These are phyloP conservation scores for Alosa sapidissima DNA, from an alignment of 2,797 vertebrate species.

Conservation along the genomic window DNA sequence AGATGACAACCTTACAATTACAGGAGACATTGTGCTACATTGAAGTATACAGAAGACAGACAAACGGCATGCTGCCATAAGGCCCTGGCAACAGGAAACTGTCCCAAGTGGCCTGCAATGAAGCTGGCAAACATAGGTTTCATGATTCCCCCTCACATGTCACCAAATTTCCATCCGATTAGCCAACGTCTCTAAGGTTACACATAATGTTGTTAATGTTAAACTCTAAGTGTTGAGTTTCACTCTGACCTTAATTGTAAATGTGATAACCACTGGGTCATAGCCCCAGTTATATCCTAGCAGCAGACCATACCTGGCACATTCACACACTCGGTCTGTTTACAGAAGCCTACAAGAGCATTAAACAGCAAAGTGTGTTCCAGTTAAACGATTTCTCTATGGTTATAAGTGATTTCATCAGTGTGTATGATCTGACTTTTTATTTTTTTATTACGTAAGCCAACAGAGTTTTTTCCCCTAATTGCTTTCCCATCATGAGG, in stretches of 20 bases:
- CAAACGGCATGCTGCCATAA: neutral
- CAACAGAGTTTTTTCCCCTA: neutral
- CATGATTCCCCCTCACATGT: neutral
- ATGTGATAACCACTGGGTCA: neutral
- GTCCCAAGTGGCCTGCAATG: neutral
- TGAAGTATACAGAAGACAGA: neutral
- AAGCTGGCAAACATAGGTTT: neutral
- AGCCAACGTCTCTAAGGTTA: neutral
- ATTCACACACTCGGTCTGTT: neutral
- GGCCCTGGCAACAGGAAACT: neutral
- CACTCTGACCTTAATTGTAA: neutral
- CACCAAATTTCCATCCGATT: neutral
- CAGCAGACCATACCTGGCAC: neutral
- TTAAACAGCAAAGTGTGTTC: neutral
- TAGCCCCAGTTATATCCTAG: neutral
- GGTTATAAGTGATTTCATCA: slow-evolving; percentile 28
- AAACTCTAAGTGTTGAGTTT: neutral
- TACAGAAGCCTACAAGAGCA: neutral
- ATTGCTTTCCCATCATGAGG: neutral
- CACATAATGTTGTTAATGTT: neutral
- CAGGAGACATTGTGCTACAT: neutral
- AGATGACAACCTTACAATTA: slow-evolving; percentile 6
- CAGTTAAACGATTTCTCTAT: neutral
- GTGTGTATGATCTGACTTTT: slow-evolving; percentile 1
- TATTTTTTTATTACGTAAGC: neutral